Evolutionary conservation across 1,140 invertebrate genomes (phyloP).

Genomic region (Tetramorium alpestre): DNA sequence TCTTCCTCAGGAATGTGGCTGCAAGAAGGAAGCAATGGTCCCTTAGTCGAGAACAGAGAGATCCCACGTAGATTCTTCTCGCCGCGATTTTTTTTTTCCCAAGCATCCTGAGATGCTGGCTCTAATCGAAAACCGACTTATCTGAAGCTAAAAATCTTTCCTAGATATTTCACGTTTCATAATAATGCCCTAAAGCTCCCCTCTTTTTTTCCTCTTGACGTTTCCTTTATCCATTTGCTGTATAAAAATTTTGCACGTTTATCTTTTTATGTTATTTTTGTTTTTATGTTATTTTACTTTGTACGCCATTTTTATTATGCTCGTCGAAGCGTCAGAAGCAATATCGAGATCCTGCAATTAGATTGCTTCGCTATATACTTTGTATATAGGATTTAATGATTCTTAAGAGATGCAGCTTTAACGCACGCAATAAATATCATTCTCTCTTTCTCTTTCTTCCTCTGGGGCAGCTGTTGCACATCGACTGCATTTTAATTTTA

Average conservation of each 20-base stretch:
- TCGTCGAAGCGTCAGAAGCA: not conserved
- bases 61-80: not conserved
- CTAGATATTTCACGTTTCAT: not conserved
- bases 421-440: conserved; percentile 15
- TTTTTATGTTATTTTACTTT: not conserved
- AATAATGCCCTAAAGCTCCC: not conserved
- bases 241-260: not conserved
- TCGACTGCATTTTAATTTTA: conserved; percentile 73
- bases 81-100: not conserved
- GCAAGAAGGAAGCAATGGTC: not conserved
- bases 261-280: not conserved
- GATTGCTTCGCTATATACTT: not conserved
- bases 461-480: conserved; percentile 35
- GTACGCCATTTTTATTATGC: not conserved
- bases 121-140: not conserved
- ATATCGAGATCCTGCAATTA: conserved; percentile 10
- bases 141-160: not conserved
- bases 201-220: not conserved
- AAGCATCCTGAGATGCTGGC: not conserved
- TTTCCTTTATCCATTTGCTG: not conserved
- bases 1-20: not conserved
- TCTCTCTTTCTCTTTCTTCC: not conserved
- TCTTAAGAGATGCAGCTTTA: conserved; percentile 1
- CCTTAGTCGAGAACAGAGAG: not conserved
- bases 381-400: not conserved